These are phyloP conservation scores for Ceratosolen solmsi DNA, from an alignment of 1,140 invertebrate species.

Conservation along the genomic window DNA sequence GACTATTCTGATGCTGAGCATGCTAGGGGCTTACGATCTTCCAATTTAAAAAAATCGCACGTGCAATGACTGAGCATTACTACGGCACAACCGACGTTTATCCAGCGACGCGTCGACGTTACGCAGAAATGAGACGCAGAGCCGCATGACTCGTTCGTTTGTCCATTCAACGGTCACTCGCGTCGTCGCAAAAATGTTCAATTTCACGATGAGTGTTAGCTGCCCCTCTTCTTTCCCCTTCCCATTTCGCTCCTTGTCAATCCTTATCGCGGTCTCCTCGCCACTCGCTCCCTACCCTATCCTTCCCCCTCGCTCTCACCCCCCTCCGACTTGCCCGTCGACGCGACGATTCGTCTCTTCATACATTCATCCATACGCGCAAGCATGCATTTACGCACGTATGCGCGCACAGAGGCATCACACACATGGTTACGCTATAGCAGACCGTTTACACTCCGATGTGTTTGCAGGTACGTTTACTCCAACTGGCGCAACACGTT, in stretches of 20 bases:
- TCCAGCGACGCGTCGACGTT: too few relatives aligned
- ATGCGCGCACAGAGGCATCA: too few relatives aligned
- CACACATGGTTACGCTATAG: too few relatives aligned
- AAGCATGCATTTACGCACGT: background rate
- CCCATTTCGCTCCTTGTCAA: too few relatives aligned
- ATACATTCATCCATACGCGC: too few relatives aligned
- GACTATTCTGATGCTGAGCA: background rate
- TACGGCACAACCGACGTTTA: background rate
- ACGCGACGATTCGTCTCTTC: background rate
- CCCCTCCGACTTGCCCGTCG: background rate
- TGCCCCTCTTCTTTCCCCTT: too few relatives aligned
- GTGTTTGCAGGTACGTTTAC: too few relatives aligned
- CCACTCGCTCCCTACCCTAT: too few relatives aligned
- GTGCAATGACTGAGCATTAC: background rate
- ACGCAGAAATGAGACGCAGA: background rate
- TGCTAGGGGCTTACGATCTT: background rate
- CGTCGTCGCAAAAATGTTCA: slow-evolving; percentile 4
- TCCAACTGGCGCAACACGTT: background rate
- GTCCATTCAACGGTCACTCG: background rate
- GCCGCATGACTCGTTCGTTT: slow-evolving; percentile 39
- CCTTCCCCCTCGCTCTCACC: background rate
- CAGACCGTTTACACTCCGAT: too few relatives aligned
- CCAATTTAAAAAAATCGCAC: background rate
- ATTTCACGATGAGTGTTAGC: background rate
- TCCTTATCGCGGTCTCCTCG: too few relatives aligned